Percentiles rank a stretch among this genome's conserved stretches.
Evolutionary conservation across 2,797 vertebrate species (phyloP).

Genomic region (Perodicticus potto): DNA sequence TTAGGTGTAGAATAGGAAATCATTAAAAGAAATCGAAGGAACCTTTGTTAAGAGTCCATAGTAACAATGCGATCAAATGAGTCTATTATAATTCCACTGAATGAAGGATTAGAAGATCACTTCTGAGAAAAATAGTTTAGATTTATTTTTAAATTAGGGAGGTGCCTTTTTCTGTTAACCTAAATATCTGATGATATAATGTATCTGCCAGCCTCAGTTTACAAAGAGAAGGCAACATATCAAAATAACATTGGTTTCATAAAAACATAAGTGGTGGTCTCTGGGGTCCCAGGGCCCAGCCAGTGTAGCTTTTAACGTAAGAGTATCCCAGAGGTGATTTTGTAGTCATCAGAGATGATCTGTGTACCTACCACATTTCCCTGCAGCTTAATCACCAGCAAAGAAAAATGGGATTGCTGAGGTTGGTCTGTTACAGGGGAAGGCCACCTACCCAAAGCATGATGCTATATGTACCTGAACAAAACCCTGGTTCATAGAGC

Average conservation of each 20-base stretch:
- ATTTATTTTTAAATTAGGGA: not conserved
- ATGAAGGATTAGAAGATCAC: not conserved
- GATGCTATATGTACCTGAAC: not conserved
- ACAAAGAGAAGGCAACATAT: not conserved
- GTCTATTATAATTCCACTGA: not conserved
- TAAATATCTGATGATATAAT: not conserved
- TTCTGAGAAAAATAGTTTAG: not conserved
- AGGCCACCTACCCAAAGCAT: not conserved
- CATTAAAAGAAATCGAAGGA: not conserved
- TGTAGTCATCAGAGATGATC: not conserved
- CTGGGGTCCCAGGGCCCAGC: not conserved
- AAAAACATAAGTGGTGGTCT: not conserved
- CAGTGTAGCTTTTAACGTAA: not conserved
- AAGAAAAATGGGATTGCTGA: not conserved
- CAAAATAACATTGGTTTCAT: not conserved
- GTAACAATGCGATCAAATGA: not conserved
- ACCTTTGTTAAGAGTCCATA: not conserved
- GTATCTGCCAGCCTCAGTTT: not conserved
- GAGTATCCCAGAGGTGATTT: not conserved
- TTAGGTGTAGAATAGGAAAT: not conserved
- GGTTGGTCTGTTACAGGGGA: not conserved
- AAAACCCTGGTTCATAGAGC: not conserved
- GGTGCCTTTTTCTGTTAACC: not conserved
- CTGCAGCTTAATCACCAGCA: not conserved
- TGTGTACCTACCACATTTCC: not conserved